Evolutionary conservation across 2,797 vertebrate species (phyloP).

Genomic region (Urocyon cinereoargenteus): DNA sequence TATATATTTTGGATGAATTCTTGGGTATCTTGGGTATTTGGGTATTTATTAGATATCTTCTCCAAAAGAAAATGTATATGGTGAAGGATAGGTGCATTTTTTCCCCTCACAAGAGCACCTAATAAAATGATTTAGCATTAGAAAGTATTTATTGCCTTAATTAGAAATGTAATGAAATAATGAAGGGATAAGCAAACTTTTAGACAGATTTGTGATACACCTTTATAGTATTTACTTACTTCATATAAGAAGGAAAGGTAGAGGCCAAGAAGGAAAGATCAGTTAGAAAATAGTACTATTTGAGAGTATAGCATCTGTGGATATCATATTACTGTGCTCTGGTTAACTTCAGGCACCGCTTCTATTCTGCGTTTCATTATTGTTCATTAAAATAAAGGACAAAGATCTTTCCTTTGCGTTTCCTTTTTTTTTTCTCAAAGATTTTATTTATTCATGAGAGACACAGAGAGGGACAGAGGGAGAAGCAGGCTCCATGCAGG

Average conservation of each 20-base stretch:
- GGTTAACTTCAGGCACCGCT: neutral
- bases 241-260: neutral
- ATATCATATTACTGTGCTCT: neutral
- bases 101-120: neutral
- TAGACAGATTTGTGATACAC: neutral
- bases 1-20: conserved; percentile 20
- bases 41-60: neutral
- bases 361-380: conserved; percentile 49
- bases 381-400: conserved; percentile 64
- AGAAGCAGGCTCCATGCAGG: no score
- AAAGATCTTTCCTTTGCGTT: conserved; percentile 66
- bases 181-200: neutral
- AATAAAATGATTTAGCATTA: neutral
- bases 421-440: neutral
- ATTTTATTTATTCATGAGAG: no score
- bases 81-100: neutral
- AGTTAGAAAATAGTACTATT: neutral
- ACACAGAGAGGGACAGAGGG: no score
- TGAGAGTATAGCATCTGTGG: neutral
- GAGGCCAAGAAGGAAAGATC: neutral
- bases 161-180: neutral
- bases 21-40: conserved; percentile 44
- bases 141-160: neutral
- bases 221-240: neutral
- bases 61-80: neutral